These are phyloP conservation scores for Rhynchotus rufescens DNA, from an alignment of 2,797 vertebrate genomes.

Conservation along the genomic window DNA sequence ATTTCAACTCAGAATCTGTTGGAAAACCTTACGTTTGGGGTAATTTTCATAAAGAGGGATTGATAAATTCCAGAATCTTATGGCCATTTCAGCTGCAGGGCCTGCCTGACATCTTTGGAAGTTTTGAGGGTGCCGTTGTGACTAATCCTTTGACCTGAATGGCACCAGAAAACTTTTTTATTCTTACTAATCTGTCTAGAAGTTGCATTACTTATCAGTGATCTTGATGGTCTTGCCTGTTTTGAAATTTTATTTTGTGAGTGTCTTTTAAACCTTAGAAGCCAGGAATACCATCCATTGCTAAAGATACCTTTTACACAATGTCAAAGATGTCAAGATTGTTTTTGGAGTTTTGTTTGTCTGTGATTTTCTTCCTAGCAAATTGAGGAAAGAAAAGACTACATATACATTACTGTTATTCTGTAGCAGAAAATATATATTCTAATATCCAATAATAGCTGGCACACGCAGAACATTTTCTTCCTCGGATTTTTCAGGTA, in stretches of 20 bases:
- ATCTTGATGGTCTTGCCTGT: neutral
- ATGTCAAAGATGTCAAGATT: neutral
- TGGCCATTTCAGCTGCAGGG: neutral
- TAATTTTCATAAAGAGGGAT: neutral
- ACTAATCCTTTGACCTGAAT: neutral
- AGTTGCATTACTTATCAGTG: neutral
- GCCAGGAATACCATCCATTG: neutral
- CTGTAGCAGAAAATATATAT: neutral
- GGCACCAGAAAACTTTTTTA: accelerated
- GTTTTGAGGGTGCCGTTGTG: neutral
- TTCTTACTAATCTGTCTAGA: neutral
- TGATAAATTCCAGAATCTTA: neutral
- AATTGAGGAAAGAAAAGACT: neutral
- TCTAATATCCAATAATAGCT: neutral
- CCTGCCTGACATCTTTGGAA: neutral
- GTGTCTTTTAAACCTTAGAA: neutral
- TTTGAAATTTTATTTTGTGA: neutral
- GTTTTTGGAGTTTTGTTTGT: neutral
- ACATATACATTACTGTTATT: neutral
- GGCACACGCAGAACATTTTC: neutral
- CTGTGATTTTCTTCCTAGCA: neutral
- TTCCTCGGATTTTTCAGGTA: neutral
- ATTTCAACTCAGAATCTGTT: neutral
- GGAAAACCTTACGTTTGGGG: neutral
- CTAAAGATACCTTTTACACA: neutral